Conservation (phyloP, 2,113 vertebrate genomes). For the Aramus guarauna region DNA sequence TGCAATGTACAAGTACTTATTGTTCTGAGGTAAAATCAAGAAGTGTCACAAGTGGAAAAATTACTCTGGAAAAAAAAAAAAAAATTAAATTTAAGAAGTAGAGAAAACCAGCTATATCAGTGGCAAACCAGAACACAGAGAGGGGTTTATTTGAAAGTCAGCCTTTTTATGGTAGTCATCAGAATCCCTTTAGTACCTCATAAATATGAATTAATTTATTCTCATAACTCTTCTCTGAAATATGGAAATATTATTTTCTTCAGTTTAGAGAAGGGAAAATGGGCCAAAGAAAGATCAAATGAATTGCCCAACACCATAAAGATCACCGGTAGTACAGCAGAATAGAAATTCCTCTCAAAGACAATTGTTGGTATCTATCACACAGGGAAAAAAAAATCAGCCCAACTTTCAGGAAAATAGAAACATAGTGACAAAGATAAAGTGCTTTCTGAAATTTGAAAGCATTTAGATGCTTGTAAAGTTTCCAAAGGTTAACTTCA, state of each 20-base stretch:
- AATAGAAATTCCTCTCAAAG: background rate
- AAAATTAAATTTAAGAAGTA: background rate
- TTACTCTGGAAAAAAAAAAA: background rate
- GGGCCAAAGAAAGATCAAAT: background rate
- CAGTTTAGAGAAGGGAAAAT: background rate
- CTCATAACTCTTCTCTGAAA: background rate
- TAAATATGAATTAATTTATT: constrained; percentile 35
- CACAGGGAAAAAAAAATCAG: background rate
- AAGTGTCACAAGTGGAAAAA: constrained; percentile 30
- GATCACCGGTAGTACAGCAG: background rate
- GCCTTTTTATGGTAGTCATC: background rate
- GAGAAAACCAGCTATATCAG: constrained; percentile 3
- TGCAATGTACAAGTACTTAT: constrained; percentile 35
- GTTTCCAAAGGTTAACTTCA: background rate
- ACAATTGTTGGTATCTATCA: background rate
- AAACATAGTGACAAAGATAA: background rate
- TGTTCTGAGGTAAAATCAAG: constrained; percentile 43
- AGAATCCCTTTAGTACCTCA: constrained; percentile 6
- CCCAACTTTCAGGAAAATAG: background rate
- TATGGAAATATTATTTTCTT: background rate
- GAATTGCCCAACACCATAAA: background rate
- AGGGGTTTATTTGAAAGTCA: constrained; percentile 4
- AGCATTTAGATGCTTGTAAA: background rate
- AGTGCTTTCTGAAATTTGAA: background rate
- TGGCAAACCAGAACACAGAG: constrained; percentile 5